Evolutionary conservation across 2,113 vertebrate genomes (phyloP).

Genomic region (Hirundichthys speculiger): DNA sequence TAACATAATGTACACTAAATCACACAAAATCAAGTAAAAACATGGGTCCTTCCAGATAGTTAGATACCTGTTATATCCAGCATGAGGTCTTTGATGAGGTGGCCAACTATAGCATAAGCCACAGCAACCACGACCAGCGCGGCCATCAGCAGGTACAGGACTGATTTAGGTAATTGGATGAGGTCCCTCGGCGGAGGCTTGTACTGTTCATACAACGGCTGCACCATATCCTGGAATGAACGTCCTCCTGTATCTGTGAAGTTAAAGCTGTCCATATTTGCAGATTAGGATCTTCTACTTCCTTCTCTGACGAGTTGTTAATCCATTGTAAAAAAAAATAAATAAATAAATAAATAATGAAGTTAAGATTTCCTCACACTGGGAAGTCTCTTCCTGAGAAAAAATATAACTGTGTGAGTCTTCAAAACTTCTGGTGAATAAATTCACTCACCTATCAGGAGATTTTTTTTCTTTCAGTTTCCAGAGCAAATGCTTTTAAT

Average conservation of each 20-base stretch:
- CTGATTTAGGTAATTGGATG: slow-evolving; percentile 80
- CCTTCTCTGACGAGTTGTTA: slow-evolving; percentile 9
- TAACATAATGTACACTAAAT: not conserved
- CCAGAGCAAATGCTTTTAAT: slow-evolving; percentile 3
- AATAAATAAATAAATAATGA: no score
- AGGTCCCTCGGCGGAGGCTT: slow-evolving; percentile 78
- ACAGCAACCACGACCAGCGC: slow-evolving; percentile 81
- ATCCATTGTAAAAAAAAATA: slow-evolving; percentile 15
- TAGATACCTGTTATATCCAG: slow-evolving; percentile 81
- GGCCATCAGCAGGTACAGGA: slow-evolving; percentile 83
- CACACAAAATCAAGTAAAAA: not conserved
- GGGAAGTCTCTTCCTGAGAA: not conserved
- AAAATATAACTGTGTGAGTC: not conserved
- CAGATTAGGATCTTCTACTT: slow-evolving; percentile 12
- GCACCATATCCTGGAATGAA: slow-evolving; percentile 67
- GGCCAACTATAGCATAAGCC: slow-evolving; percentile 86
- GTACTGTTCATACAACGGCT: slow-evolving; percentile 80
- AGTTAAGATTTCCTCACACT: no score
- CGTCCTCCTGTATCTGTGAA: slow-evolving; percentile 43
- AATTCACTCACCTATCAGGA: slow-evolving; percentile 38
- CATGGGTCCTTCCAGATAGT: not conserved
- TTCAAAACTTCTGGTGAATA: not conserved
- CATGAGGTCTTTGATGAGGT: slow-evolving; percentile 86
- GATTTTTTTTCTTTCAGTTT: slow-evolving; percentile 11
- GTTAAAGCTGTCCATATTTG: slow-evolving; percentile 70